Evolutionary conservation across 2,888 invertebrate genomes (phyloP).

Genomic region (Pheosia tremula): DNA sequence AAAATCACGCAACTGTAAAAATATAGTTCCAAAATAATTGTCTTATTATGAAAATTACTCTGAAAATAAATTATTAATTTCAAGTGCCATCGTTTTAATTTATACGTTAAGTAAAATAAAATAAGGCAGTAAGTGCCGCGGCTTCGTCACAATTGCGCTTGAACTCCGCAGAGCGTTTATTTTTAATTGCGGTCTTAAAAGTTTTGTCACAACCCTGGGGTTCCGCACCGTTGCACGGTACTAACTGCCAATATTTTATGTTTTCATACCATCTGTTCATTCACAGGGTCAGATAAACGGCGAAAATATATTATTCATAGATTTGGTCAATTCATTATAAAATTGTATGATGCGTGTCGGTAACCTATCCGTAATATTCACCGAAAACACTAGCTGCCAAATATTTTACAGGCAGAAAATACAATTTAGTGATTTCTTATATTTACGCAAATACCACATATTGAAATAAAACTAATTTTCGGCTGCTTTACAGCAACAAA

Average conservation of each 20-base stretch:
- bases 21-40: not conserved
- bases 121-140: slow-evolving; percentile 6
- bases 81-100: slow-evolving; percentile 27
- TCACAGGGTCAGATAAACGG: not conserved
- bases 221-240: slow-evolving; percentile 20
- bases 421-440: no score
- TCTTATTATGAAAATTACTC: not conserved
- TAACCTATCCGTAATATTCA: no score
- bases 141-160: slow-evolving; percentile 22
- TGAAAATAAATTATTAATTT: slow-evolving; percentile 13
- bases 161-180: slow-evolving; percentile 46
- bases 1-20: slow-evolving; percentile 4
- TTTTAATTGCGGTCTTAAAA: slow-evolving; percentile 62
- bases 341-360: no score
- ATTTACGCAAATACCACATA: no score
- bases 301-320: not conserved
- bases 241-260: slow-evolving; percentile 21
- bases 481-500: no score
- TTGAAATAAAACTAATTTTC: no score
- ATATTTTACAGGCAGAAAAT: no score
- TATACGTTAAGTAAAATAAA: slow-evolving; percentile 12
- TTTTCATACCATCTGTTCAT: slow-evolving; percentile 9
- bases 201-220: slow-evolving; percentile 54
- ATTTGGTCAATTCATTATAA: no score
- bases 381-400: no score